These are phyloP conservation scores for Anas flavirostris DNA, from an alignment of 2,797 vertebrate genomes.

Conservation along the genomic window DNA sequence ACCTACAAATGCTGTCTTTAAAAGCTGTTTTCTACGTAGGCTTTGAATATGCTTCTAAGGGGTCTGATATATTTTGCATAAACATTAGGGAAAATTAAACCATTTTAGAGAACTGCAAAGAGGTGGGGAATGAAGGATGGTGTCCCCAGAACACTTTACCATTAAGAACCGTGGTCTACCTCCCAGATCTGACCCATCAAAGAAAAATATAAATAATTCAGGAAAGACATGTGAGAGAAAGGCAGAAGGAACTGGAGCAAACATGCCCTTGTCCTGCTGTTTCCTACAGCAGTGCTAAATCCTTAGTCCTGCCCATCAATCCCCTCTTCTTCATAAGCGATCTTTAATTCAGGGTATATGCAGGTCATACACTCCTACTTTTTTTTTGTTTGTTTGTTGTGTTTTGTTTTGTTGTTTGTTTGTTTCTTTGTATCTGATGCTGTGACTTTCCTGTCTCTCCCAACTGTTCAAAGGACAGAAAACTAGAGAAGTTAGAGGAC, in stretches of 20 bases:
- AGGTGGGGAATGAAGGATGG: background rate
- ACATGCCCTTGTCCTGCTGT: background rate
- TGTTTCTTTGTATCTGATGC: too few species aligned
- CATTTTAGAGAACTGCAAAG: background rate
- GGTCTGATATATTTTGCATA: background rate
- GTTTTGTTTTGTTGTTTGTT: too few species aligned
- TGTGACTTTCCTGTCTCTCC: too few species aligned
- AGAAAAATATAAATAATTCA: background rate
- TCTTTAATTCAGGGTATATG: background rate
- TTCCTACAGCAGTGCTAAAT: background rate
- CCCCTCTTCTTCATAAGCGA: accelerated
- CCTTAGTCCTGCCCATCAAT: background rate
- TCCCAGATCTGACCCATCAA: background rate
- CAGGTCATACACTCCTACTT: background rate
- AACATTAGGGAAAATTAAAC: background rate
- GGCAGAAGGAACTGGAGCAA: background rate
- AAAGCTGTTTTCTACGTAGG: background rate
- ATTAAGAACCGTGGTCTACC: background rate
- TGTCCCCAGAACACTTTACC: background rate
- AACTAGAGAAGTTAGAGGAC: too few species aligned
- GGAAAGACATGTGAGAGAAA: background rate
- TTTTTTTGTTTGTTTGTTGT: background rate
- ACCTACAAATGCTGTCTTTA: background rate
- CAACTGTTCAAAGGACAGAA: too few species aligned
- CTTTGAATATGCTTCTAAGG: background rate